phyloP scores from a whole-genome alignment of 37 sponge, comb jelly and placozoan species.

The Halichondria panicea region DNA sequence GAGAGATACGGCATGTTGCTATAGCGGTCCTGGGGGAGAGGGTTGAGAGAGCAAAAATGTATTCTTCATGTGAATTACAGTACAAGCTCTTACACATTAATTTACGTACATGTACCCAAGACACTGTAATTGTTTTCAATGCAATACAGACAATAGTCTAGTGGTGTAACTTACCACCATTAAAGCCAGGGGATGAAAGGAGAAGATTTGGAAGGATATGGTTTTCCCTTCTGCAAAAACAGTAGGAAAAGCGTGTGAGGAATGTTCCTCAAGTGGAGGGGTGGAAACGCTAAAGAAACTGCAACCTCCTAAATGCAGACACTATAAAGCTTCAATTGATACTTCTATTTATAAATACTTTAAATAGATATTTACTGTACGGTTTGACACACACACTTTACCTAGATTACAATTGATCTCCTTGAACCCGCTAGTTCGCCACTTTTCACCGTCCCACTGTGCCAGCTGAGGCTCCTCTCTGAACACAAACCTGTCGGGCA shows the following conservation, averaged over 20 bases:
- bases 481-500: constrained; percentile 60
- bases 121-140: no score
- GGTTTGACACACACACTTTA: constrained; percentile 1
- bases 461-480: constrained; percentile 68
- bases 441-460: constrained; percentile 73
- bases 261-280: no score
- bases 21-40: constrained; percentile 51
- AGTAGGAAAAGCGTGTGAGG: no score
- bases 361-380: background rate
- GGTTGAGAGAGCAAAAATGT: background rate
- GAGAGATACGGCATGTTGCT: constrained; percentile 79
- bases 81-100: background rate
- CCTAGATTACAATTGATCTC: constrained; percentile 60
- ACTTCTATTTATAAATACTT: background rate
- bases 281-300: no score
- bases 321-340: no score
- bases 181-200: constrained; percentile 60
- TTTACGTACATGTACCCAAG: background rate
- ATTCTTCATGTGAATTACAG: background rate
- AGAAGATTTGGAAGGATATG: constrained; percentile 42
- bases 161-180: constrained; percentile 49
- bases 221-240: constrained; percentile 23
- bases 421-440: constrained; percentile 67
- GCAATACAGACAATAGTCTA: background rate
- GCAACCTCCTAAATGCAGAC: no score